phyloP scores from a whole-genome alignment of 1,140 invertebrate species.

The Nasonia longicornis region DNA sequence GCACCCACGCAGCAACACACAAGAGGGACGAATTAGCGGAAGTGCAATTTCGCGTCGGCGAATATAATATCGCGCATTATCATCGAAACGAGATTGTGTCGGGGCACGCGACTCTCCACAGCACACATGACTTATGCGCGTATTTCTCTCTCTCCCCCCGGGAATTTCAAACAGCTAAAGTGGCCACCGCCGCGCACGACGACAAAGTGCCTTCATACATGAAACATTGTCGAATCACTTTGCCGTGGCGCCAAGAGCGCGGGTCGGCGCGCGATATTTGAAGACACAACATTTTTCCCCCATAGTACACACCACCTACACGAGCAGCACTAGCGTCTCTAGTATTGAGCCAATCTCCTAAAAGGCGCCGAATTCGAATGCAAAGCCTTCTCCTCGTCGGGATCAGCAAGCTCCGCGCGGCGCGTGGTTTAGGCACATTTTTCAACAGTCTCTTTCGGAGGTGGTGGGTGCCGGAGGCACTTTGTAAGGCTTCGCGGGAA shows the following conservation, averaged over 20 bases:
- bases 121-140: conserved; percentile 4
- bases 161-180: conserved; percentile 23
- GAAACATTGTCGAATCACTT: conserved; percentile 34
- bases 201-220: conserved; percentile 27
- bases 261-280: neutral
- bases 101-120: neutral
- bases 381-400: conserved; percentile 10
- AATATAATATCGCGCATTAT: conserved; percentile 25
- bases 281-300: conserved; percentile 16
- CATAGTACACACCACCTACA: neutral
- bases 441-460: neutral
- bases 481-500: conserved; percentile 3
- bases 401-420: neutral
- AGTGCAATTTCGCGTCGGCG: conserved; percentile 1
- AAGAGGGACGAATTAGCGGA: conserved; percentile 15
- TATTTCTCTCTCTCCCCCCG: neutral
- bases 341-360: conserved; percentile 40
- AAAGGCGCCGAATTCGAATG: conserved; percentile 37
- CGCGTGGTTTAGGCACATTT: conserved; percentile 34
- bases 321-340: neutral
- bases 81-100: conserved; percentile 18
- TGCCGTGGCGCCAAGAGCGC: neutral
- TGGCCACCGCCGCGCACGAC: neutral
- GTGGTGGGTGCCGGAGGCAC: neutral
- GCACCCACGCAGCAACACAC: neutral